phyloP scores from a whole-genome alignment of 2,888 invertebrate genomes.

The Dromius quadrimaculatus region DNA sequence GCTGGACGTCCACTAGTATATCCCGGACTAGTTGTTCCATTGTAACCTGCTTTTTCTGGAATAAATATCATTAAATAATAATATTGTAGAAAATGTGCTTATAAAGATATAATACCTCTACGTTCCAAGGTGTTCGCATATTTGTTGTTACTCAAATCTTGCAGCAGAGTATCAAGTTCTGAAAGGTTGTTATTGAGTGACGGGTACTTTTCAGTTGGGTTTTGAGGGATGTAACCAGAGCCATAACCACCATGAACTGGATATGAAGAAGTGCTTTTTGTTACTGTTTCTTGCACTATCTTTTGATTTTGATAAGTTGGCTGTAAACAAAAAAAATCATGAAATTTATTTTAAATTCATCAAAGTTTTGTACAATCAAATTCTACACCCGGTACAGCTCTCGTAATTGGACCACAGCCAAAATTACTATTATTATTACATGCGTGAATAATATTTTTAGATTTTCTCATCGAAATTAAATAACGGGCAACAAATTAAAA shows the following conservation, averaged over 20 bases:
- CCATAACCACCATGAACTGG: constrained; percentile 51
- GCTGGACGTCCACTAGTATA: constrained; percentile 63
- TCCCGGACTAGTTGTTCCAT: constrained; percentile 63
- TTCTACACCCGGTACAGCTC: neutral
- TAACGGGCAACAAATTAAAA: no score
- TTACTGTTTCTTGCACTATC: constrained; percentile 68
- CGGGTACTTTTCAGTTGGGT: constrained; percentile 65
- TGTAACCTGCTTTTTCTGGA: constrained; percentile 60
- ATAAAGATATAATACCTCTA: constrained; percentile 56
- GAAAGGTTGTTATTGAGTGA: constrained; percentile 82
- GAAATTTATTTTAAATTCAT: neutral
- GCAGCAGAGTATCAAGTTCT: constrained; percentile 90
- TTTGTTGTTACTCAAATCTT: constrained; percentile 88
- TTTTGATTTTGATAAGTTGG: constrained; percentile 74
- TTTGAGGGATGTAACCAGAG: constrained; percentile 55
- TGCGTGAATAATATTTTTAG: no score
- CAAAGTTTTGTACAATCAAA: neutral
- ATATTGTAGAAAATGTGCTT: constrained; percentile 33
- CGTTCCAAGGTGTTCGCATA: constrained; percentile 66
- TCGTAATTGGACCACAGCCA: no score
- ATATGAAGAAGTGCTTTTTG: constrained; percentile 58
- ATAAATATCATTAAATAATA: constrained; percentile 29
- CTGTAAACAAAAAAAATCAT: constrained; percentile 63
- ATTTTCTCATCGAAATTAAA: no score
- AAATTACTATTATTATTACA: no score